Evolutionary conservation across 2,797 vertebrate species (phyloP).

Genomic region (Xenopus petersii): DNA sequence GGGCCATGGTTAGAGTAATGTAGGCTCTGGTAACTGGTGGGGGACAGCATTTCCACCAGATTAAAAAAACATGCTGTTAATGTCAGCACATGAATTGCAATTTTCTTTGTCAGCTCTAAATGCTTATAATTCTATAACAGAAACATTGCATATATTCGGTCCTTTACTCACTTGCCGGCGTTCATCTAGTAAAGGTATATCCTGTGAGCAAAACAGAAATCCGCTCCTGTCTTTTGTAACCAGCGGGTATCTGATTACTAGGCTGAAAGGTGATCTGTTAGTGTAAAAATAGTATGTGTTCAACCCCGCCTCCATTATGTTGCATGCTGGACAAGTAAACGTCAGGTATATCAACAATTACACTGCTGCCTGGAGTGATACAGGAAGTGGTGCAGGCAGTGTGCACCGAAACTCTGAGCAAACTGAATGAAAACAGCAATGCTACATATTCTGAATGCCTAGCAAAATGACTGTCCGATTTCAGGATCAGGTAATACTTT

Average conservation of each 20-base stretch:
- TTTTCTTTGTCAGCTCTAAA: too few relatives aligned
- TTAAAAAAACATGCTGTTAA: too few relatives aligned
- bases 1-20: too few relatives aligned
- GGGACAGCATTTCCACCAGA: too few relatives aligned
- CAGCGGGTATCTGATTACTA: slow-evolving; percentile 20
- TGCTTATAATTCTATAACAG: too few relatives aligned
- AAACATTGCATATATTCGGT: too few relatives aligned
- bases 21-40: too few relatives aligned
- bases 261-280: slow-evolving; percentile 12
- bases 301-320: slow-evolving; percentile 1
- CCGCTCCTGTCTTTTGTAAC: background rate
- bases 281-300: slow-evolving; percentile 14
- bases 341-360: slow-evolving; percentile 11
- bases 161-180: too few relatives aligned
- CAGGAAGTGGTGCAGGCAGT: background rate
- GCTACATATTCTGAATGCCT: slow-evolving; percentile 8
- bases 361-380: background rate
- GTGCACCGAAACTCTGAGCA: background rate
- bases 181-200: too few relatives aligned
- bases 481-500: slow-evolving; percentile 23
- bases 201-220: background rate
- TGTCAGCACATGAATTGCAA: too few relatives aligned
- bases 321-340: slow-evolving; percentile 30
- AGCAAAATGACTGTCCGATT: slow-evolving; percentile 34
- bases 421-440: background rate